Evolutionary conservation across 2,888 invertebrate genomes (phyloP), one percentile per base, ranked within the genome.

Genomic region (Leptogaster cylindrica): DNA sequence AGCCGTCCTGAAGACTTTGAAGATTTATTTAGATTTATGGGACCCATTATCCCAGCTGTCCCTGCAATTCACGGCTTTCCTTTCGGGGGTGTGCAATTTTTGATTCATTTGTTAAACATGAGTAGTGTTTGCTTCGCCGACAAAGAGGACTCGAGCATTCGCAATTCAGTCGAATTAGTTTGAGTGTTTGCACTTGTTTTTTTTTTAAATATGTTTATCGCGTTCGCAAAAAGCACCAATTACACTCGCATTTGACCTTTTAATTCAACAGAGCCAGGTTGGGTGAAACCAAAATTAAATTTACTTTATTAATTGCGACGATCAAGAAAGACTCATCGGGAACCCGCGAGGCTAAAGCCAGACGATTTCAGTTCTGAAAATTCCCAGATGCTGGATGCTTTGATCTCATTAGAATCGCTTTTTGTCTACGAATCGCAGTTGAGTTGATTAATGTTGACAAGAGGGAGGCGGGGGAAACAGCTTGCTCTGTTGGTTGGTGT

Each of bases 11-110:
- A 16, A 52, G 52, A 52, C 33, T 52, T 44, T 16, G 18, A 28
- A 33, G 52, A 52, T 52, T 52, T 52, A 52, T 18, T 52, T 52
- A 28, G 33, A 52, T 52, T 52, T 52, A 52, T 52, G 52, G n/a
- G 5, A 16, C 12, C 16, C 52, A 28, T 28, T 10, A 27, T 52
- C n/a, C 20, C 28, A 31, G 27, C 51, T 52, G 28, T 7, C 31
- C 14, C 1, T 31, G 31, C 7, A 52, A 52, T 52, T 52, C 27
- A 10, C 25, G 33, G 18, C 31, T 52, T 31, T 52, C 12, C 4
- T 4, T 5, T 20, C 33, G 10, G 10, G 10, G 8, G 31, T 16
- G n/a, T 16, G 20, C 31, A 33, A 33, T 18, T 31, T 10, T 52
- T 52, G 52, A 52, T 31, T 52, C 31, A 52, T 52, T 52, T 52